Evolutionary conservation across 2,113 vertebrate species (phyloP).

Genomic region (Platanista minor): DNA sequence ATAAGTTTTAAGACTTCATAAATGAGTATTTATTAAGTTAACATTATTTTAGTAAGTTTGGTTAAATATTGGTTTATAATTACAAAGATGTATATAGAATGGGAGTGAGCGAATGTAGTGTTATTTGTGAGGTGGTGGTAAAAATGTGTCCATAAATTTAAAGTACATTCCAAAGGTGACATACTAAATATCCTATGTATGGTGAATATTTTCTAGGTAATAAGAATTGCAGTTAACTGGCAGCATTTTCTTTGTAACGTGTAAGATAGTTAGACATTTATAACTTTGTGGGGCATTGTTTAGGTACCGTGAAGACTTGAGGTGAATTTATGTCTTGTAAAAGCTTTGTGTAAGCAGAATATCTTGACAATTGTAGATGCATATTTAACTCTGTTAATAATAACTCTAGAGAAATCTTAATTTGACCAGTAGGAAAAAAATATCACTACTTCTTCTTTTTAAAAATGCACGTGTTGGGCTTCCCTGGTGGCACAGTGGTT

Average conservation of each 20-base stretch:
- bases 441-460: constrained; percentile 22
- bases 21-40: background rate
- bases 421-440: background rate
- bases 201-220: background rate
- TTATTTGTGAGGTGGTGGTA: background rate
- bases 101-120: background rate
- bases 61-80: background rate
- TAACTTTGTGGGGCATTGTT: background rate
- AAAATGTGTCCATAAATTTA: background rate
- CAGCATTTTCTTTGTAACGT: background rate
- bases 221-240: background rate
- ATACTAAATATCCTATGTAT: background rate
- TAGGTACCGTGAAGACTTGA: background rate
- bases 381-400: constrained; percentile 18
- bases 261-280: background rate
- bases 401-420: constrained; percentile 17
- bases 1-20: background rate
- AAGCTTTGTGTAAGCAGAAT: background rate
- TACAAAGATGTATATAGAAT: background rate
- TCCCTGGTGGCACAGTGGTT: too few relatives aligned
- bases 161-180: background rate
- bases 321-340: background rate
- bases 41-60: background rate
- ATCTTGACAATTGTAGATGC: background rate
- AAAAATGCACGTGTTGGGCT: too few relatives aligned